Conservation (phyloP, 1,140 invertebrate species). For the Prorops nasuta region DNA sequence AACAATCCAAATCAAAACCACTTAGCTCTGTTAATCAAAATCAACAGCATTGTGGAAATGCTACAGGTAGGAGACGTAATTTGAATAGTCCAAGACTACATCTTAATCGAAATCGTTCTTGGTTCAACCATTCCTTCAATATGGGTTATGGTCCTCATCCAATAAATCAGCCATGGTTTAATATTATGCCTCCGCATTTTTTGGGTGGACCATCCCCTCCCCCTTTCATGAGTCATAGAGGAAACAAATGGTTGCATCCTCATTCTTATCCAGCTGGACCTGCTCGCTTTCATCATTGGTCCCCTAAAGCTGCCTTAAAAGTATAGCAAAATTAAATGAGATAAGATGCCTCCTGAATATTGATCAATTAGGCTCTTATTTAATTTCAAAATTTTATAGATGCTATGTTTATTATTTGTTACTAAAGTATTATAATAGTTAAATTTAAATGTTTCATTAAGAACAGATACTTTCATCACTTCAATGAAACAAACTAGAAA, state of each 20-base stretch:
- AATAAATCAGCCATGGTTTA: constrained; percentile 49
- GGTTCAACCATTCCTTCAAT: constrained; percentile 45
- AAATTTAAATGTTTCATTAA: constrained; percentile 16
- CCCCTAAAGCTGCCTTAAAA: constrained; percentile 51
- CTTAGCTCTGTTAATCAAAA: constrained; percentile 43
- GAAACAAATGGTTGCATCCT: constrained; percentile 46
- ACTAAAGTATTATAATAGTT: constrained; percentile 11
- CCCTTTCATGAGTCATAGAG: constrained; percentile 40
- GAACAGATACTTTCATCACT: constrained; percentile 28
- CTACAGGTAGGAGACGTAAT: constrained; percentile 44
- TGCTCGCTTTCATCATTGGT: constrained; percentile 49
- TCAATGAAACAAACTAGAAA: constrained; percentile 28
- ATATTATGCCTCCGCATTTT: constrained; percentile 46
- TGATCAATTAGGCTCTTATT: too few relatives aligned
- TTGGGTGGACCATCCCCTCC: constrained; percentile 47
- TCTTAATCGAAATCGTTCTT: constrained; percentile 45
- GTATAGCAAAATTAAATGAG: constrained; percentile 39
- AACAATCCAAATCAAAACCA: constrained; percentile 39
- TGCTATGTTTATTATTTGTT: constrained; percentile 14
- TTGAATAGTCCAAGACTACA: constrained; percentile 45
- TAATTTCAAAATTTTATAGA: constrained; percentile 15
- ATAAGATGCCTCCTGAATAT: too few relatives aligned
- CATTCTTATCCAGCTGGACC: constrained; percentile 43
- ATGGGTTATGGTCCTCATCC: constrained; percentile 45
- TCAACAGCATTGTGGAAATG: constrained; percentile 36